Conservation (phyloP, 2,797 vertebrate species). For the Ispidina picta region DNA sequence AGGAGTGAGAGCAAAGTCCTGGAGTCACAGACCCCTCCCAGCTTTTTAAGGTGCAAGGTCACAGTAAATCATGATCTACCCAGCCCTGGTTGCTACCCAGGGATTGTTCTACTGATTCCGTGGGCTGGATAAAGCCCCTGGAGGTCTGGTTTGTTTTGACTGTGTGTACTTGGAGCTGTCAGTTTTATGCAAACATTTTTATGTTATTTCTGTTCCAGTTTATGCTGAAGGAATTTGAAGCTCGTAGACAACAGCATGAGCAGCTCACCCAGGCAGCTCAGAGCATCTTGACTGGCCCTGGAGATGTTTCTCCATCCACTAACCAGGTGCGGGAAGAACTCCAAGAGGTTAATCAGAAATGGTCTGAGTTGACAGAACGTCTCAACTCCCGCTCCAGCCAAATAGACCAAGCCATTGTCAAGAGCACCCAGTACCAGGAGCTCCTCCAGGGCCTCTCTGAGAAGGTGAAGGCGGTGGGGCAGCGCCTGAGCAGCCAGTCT, state of each 20-base stretch:
- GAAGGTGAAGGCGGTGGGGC: constrained; percentile 84
- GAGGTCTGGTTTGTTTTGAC: constrained; percentile 70
- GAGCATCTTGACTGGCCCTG: constrained; percentile 86
- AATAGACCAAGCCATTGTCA: constrained; percentile 91
- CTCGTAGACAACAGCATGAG: constrained; percentile 90
- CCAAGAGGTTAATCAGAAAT: constrained; percentile 87
- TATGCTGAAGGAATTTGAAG: constrained; percentile 98
- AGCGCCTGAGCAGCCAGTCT: constrained; percentile 86
- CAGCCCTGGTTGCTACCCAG: not conserved
- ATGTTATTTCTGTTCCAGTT: constrained; percentile 85
- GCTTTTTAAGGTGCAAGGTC: constrained; percentile 10
- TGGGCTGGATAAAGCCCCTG: constrained; percentile 10
- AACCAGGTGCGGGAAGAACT: constrained; percentile 87
- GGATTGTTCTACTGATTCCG: constrained; percentile 4
- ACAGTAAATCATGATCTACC: not conserved
- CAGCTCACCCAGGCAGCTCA: constrained; percentile 91
- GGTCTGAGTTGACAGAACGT: constrained; percentile 86
- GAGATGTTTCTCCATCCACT: constrained; percentile 82
- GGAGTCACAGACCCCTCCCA: not conserved
- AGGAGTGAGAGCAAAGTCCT: constrained; percentile 9
- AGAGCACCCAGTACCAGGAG: constrained; percentile 90
- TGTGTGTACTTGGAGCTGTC: constrained; percentile 68
- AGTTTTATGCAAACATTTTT: constrained; percentile 67
- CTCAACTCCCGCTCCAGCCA: constrained; percentile 88
- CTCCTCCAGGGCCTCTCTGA: constrained; percentile 87